Base-by-base conservation (phyloP, 2,113 vertebrate species). In the Kryptolebias marmoratus region DNA sequence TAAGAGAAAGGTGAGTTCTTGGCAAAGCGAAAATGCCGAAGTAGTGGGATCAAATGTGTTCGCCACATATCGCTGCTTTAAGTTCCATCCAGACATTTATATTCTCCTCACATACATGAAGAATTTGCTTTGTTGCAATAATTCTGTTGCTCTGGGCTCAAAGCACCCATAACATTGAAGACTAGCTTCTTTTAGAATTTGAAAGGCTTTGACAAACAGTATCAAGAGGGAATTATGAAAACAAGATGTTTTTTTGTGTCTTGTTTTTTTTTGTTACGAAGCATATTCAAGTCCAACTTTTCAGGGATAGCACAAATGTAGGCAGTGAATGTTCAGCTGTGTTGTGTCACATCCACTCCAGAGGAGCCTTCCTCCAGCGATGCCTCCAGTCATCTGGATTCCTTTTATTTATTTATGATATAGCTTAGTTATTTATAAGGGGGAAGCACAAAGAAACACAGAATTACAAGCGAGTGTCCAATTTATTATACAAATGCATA, bases 71-170 rank as follows among this genome's bases (percentile, higher is more conserved):
- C 68, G 53, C 49, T 53, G 28, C 81, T 85, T 82, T 44, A 52
- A 49, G 0, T 28, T 50, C 71, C 31, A 64, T 75, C 61, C 73
- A 63, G 62, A 54, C 75, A 69, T 87, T 87, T 58, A 68, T 68
- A 84, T 87, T 82, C 75, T 7, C 8, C 68, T 71, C 36, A 44
- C 71, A 77, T 32, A 6, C 36, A 28, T 68, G 28, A 62, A 65
- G 58, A 79, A 77, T 60, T 64, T 67, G 63, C 80, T 86, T 81
- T 69, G 59, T 80, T 52, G 75, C 72, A 45, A 72, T 86, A 83
- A 85, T 87, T 88, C 76, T 66, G 56, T 57, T 44, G 78, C 77
- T 81, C 10, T 47, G 54, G 61, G 82, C 85, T 80, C 66, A 54
- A 71, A 80, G 69, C 76, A 77, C 53, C 70, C 67, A 50, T 53